Evolutionary conservation across 2,113 vertebrate species (phyloP), one percentile per base, ranked within the genome.

Genomic region (Lipotes vexillifer): DNA sequence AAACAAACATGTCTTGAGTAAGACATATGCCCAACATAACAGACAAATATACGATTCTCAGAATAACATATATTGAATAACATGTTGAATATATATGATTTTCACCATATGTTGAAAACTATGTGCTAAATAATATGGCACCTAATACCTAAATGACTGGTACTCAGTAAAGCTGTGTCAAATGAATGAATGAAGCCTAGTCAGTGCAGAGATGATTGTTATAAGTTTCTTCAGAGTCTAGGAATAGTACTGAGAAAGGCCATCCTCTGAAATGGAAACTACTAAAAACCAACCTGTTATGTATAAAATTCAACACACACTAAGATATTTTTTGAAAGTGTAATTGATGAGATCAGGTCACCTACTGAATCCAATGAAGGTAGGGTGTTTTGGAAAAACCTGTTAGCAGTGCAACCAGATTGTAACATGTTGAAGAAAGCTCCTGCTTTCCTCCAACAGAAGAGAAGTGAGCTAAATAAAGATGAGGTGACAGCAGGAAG

Each of bases 291-390:
- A 84, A 38, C 23, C 10, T 61, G 81, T 81, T 88, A 84, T 25
- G 10, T 63, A 44, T 46, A 91, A 88, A 94, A 87, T 88, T 78
- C 44, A 87, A 59, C 46, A 5, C 46, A 59, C 27, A 18, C 21
- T 68, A 72, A 80, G 80, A 44, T n/a, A 81, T 44, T 49, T 87
- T 94, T 92, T 93, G 33, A 59, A 92, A 88, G 44, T 29, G 29
- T 52, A 29, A 57, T 38, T 61, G 38, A 83, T 87, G 78, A 52
- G 49, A 74, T 7, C 11, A 90, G 63, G 46, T 93, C 71, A 93
- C 89, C 78, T 89, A 59, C 25, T 36, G 63, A 93, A 96, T 80
- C 74, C 36, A 80, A 75, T 88, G 83, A 96, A 95, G 80, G 84
- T 8, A 59, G 33, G 46, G 46, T 31, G 5, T 83, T 90, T 75